phyloP scores from a whole-genome alignment of 1,140 invertebrate species.

The Rhyacophila brunnea region DNA sequence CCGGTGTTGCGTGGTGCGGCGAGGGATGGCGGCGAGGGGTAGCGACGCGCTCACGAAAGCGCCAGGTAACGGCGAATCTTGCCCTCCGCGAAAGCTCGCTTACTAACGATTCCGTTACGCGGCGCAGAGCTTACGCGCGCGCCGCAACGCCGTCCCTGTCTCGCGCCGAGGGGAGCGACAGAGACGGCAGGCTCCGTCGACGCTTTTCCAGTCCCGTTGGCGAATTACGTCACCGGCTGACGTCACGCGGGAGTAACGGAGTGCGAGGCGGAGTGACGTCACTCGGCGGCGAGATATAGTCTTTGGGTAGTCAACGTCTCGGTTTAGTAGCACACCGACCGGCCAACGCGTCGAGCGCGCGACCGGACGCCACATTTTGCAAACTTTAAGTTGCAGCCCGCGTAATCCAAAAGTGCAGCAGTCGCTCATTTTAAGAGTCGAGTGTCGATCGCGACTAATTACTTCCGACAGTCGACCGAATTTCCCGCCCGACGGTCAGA shows the following conservation, averaged over 20 bases:
- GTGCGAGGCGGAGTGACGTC: conserved; percentile 46
- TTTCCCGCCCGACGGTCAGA: not conserved
- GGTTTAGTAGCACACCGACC: conserved; percentile 53
- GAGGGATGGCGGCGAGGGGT: too few species aligned
- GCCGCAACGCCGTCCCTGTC: conserved; percentile 39
- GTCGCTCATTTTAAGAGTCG: too few species aligned
- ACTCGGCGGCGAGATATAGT: conserved; percentile 50
- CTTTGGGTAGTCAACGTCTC: conserved; percentile 46
- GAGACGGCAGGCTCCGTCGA: conserved; percentile 29
- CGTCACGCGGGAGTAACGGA: conserved; percentile 38
- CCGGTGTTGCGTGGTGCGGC: too few species aligned
- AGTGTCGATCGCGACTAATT: not conserved
- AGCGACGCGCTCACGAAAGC: conserved; percentile 3
- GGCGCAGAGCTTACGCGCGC: conserved; percentile 45
- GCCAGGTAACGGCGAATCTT: conserved; percentile 24
- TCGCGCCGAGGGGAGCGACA: not conserved
- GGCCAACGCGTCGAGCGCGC: conserved; percentile 43
- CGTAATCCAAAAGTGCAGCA: conserved; percentile 8
- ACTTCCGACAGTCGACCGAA: not conserved
- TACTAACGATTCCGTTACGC: conserved; percentile 53
- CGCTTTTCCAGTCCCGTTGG: conserved; percentile 49
- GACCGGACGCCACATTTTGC: conserved; percentile 44
- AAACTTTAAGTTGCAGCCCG: not conserved
- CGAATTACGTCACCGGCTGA: conserved; percentile 50
- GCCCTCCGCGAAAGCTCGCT: conserved; percentile 8